These are phyloP conservation scores for Drosophila simulans DNA, from an alignment of 1,140 invertebrate genomes.

Conservation along the genomic window DNA sequence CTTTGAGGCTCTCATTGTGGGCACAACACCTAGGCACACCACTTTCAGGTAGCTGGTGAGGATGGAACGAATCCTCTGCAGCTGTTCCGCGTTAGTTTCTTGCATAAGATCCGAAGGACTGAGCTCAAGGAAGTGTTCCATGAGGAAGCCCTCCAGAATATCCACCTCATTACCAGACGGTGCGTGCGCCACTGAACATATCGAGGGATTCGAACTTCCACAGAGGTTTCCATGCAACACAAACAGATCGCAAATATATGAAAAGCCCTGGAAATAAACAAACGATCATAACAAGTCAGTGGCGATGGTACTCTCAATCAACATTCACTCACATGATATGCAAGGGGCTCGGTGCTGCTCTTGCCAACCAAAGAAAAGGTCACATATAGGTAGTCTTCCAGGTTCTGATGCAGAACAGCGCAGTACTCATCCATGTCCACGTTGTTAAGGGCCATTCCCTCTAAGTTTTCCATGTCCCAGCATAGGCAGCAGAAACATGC, in stretches of 20 bases:
- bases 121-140: conserved; percentile 8
- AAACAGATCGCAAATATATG: conserved; percentile 46
- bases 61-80: conserved; percentile 29
- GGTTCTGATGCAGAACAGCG: conserved; percentile 5
- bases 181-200: neutral
- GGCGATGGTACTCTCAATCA: too few relatives aligned
- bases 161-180: conserved; percentile 25
- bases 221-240: conserved; percentile 31
- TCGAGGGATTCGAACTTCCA: neutral
- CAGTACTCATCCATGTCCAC: neutral
- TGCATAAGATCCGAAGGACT: conserved; percentile 1
- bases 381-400: conserved; percentile 14
- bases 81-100: neutral
- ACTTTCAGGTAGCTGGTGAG: conserved; percentile 55
- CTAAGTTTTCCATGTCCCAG: conserved; percentile 41
- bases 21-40: conserved; percentile 47
- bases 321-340: conserved; percentile 13
- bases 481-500: conserved; percentile 19
- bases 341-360: neutral
- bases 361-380: neutral
- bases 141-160: conserved; percentile 37
- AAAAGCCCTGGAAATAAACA: conserved; percentile 20
- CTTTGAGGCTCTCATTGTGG: conserved; percentile 44
- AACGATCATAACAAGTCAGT: neutral
- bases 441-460: neutral